A percentile compares a stretch with the other conserved stretches of the same genome.
Evolutionary conservation across 2,888 invertebrate genomes (phyloP).

Genomic region (Cheilosia vernalis): DNA sequence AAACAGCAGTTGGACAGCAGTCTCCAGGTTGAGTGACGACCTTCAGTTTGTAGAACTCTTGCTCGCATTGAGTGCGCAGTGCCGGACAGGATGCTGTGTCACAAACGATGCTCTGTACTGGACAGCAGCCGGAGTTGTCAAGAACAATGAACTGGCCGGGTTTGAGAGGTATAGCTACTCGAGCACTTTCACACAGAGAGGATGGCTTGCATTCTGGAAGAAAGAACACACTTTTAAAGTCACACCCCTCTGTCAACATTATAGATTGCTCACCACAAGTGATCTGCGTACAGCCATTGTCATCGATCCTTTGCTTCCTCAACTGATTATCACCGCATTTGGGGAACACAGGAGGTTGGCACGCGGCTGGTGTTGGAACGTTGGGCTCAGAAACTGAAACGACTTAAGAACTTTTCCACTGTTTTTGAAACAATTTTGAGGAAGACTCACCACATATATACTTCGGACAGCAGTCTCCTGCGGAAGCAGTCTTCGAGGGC

Average conservation of each 20-base stretch:
- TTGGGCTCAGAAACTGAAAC: slow-evolving; percentile 84
- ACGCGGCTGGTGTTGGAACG: slow-evolving; percentile 82
- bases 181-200: slow-evolving; percentile 87
- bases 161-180: slow-evolving; percentile 84
- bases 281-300: slow-evolving; percentile 89
- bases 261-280: slow-evolving; percentile 87
- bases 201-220: slow-evolving; percentile 89
- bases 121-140: slow-evolving; percentile 89
- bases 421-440: neutral
- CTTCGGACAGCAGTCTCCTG: slow-evolving; percentile 81
- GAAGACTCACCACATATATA: slow-evolving; percentile 86
- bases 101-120: slow-evolving; percentile 86
- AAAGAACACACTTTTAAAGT: neutral
- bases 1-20: slow-evolving; percentile 88
- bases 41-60: slow-evolving; percentile 85
- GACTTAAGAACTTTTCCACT: neutral
- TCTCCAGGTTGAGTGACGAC: slow-evolving; percentile 80
- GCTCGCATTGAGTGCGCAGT: slow-evolving; percentile 82
- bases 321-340: slow-evolving; percentile 89
- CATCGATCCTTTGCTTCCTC: slow-evolving; percentile 86
- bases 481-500: slow-evolving; percentile 81
- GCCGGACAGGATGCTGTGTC: slow-evolving; percentile 86
- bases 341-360: slow-evolving; percentile 83
- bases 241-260: slow-evolving; percentile 17
- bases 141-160: slow-evolving; percentile 86